Conservation (phyloP, 2,888 invertebrate genomes). For the Hypomecis punctinalis region DNA sequence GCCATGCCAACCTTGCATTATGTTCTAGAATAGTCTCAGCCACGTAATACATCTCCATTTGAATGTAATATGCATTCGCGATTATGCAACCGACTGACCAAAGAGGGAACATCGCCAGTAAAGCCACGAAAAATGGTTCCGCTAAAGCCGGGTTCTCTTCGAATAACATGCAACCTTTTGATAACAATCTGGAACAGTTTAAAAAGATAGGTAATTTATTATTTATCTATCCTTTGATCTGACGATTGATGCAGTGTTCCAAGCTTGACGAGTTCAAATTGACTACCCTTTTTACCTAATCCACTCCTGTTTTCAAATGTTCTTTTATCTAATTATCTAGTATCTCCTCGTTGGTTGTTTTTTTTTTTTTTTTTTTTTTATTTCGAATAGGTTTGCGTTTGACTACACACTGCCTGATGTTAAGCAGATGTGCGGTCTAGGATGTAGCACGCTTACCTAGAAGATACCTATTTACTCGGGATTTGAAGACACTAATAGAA, state of each 20-base stretch:
- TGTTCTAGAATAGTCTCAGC: slow-evolving; percentile 60
- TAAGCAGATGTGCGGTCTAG: no score
- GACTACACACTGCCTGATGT: no score
- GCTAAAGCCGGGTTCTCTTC: slow-evolving; percentile 64
- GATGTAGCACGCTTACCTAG: no score
- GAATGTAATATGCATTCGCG: slow-evolving; percentile 63
- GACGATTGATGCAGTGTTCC: background rate
- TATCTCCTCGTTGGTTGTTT: no score
- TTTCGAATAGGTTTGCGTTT: no score
- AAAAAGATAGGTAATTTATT: slow-evolving; percentile 6
- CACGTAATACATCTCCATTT: slow-evolving; percentile 61
- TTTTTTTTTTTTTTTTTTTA: no score
- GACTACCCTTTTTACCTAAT: no score
- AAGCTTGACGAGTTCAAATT: no score
- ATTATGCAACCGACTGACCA: slow-evolving; percentile 64
- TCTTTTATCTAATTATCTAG: no score
- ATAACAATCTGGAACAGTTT: slow-evolving; percentile 60
- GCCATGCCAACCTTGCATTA: slow-evolving; percentile 53
- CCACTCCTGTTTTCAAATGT: no score
- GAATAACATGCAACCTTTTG: slow-evolving; percentile 65
- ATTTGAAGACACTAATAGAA: no score
- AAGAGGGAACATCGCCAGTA: slow-evolving; percentile 63
- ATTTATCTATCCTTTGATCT: background rate
- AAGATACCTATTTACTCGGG: no score
- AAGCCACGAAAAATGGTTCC: slow-evolving; percentile 68